A percentile compares a stretch with the other conserved stretches of the same genome.
Evolutionary conservation across 2,113 vertebrate genomes (phyloP).

Genomic region (Varanus salvator): DNA sequence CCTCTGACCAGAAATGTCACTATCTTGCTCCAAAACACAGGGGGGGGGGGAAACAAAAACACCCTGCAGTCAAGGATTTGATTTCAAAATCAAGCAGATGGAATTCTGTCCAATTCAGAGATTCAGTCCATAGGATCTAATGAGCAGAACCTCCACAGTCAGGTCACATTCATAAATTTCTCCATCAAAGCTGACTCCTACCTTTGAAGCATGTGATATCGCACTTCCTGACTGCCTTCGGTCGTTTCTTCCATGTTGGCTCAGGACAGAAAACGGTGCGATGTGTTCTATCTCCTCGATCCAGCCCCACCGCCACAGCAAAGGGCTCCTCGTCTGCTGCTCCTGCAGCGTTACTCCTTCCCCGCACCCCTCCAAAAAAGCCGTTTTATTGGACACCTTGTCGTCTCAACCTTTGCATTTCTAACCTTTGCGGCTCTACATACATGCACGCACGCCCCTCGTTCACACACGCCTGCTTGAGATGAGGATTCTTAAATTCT

Average conservation of each 20-base stretch:
- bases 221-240: constrained; percentile 72
- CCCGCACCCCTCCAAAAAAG: constrained; percentile 23
- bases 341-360: constrained; percentile 41
- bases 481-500: constrained; percentile 23
- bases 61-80: no score
- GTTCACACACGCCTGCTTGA: background rate
- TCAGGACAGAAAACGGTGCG: constrained; percentile 35
- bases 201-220: constrained; percentile 80
- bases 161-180: no score
- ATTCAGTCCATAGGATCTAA: background rate
- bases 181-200: constrained; percentile 27
- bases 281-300: constrained; percentile 17
- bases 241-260: constrained; percentile 71
- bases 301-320: rapidly evolving
- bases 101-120: no score
- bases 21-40: background rate
- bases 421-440: constrained; percentile 55
- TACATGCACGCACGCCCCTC: no score
- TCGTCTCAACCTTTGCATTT: constrained; percentile 33
- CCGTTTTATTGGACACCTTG: constrained; percentile 10
- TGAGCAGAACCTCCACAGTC: background rate
- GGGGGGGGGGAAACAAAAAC: no score
- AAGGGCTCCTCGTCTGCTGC: background rate
- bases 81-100: background rate
- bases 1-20: background rate